Evolutionary conservation across 2,113 vertebrate species (phyloP).

Genomic region (cattle (Bos taurus)): DNA sequence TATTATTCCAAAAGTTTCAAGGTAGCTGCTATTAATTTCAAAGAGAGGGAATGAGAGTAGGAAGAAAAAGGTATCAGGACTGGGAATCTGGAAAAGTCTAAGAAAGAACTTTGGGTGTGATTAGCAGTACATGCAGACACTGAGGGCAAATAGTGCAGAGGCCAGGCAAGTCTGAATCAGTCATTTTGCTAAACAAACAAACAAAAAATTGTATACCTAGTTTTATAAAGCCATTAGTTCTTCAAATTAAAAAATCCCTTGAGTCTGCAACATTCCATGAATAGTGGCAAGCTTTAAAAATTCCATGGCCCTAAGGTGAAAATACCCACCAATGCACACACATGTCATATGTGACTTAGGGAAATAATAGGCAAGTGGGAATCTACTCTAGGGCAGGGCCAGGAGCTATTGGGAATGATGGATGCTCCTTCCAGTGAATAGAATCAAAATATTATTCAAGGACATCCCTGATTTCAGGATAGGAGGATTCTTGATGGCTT

Average conservation of each 20-base stretch:
- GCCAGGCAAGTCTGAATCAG: background rate
- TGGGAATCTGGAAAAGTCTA: background rate
- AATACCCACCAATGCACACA: background rate
- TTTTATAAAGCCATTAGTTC: background rate
- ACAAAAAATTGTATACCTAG: background rate
- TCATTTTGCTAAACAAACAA: background rate
- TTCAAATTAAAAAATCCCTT: background rate
- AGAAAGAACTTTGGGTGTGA: background rate
- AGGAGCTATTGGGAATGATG: background rate
- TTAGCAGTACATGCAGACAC: background rate
- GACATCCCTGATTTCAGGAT: background rate
- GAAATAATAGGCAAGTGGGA: background rate
- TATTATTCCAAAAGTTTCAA: background rate
- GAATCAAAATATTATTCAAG: background rate
- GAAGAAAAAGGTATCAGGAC: background rate
- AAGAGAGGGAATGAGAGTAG: background rate
- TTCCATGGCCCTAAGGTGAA: background rate
- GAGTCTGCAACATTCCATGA: background rate
- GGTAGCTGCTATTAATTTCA: constrained; percentile 41
- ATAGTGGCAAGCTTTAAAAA: background rate
- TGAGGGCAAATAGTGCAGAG: background rate
- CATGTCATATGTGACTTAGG: background rate
- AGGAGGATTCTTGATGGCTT: background rate
- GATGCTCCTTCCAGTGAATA: background rate
- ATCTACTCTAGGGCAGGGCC: background rate